A percentile compares a stretch with the other conserved stretches of the same genome.
Conservation (phyloP, 2,113 vertebrate genomes). For the Cyphomyrus plagiostoma region DNA sequence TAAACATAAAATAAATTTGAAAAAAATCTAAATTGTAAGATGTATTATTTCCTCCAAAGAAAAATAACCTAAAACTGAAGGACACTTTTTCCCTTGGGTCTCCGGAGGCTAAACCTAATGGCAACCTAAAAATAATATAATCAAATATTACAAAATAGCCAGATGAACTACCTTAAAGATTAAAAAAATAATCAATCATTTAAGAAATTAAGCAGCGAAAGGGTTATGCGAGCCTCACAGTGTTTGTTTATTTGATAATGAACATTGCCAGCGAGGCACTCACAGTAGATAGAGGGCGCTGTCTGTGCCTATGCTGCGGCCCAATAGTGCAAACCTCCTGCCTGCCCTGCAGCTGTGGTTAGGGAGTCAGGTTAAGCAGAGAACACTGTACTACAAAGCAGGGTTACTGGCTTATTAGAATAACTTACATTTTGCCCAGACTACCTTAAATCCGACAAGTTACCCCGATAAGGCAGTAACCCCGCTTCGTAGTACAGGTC, state of each 20-base stretch:
- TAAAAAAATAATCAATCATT: neutral
- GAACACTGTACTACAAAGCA: neutral
- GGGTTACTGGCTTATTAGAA: too few species aligned
- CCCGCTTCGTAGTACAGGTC: too few species aligned
- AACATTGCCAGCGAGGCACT: neutral
- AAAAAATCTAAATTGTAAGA: too few species aligned
- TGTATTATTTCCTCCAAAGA: too few species aligned
- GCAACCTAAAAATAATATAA: neutral
- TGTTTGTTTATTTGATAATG: neutral
- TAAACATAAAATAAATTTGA: too few species aligned
- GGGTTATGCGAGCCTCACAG: neutral
- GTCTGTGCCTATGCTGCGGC: conserved; percentile 37
- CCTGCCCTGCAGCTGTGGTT: conserved; percentile 39
- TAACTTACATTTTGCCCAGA: too few species aligned
- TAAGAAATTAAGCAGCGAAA: neutral
- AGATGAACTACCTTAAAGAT: neutral
- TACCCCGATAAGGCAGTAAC: too few species aligned
- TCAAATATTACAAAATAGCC: neutral
- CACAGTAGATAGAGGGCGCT: conserved; percentile 45
- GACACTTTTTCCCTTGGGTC: too few species aligned
- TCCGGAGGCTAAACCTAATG: neutral
- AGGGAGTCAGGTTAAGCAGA: conserved; percentile 12
- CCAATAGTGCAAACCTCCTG: conserved; percentile 32
- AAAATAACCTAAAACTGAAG: too few species aligned
- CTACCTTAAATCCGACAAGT: too few species aligned